Conservation (phyloP, 2,888 invertebrate genomes). For the Atrina japonica region DNA sequence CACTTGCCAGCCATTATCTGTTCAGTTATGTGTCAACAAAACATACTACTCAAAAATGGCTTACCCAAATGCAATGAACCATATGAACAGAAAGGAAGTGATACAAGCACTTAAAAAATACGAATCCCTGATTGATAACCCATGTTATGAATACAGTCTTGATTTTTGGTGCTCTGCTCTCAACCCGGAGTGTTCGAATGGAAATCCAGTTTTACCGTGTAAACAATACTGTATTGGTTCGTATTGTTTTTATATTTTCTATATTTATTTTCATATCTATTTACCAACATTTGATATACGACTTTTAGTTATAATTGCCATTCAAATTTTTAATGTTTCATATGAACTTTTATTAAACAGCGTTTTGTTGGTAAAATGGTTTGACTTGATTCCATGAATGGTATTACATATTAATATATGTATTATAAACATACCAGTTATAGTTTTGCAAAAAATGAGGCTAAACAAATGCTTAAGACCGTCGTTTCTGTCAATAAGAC, state of each 20-base stretch:
- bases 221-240: slow-evolving; percentile 62
- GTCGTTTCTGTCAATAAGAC: no score
- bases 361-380: no score
- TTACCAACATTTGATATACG: no score
- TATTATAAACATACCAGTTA: no score
- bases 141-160: slow-evolving; percentile 52
- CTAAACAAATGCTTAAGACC: no score
- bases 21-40: slow-evolving; percentile 55
- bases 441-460: no score
- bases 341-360: no score
- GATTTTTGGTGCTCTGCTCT: slow-evolving; percentile 67
- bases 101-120: slow-evolving; percentile 35
- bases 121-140: slow-evolving; percentile 41
- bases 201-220: slow-evolving; percentile 62
- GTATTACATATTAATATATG: no score
- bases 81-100: slow-evolving; percentile 3
- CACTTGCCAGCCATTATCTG: slow-evolving; percentile 54
- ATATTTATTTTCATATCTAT: no score
- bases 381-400: no score
- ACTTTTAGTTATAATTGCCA: no score
- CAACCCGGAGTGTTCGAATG: slow-evolving; percentile 60
- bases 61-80: slow-evolving; percentile 31
- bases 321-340: no score
- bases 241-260: background rate
- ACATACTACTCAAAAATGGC: slow-evolving; percentile 52